Evolutionary conservation across 2,113 vertebrate genomes (phyloP), one percentile per base, ranked within the genome.

Genomic region (Peromyscus californicus): DNA sequence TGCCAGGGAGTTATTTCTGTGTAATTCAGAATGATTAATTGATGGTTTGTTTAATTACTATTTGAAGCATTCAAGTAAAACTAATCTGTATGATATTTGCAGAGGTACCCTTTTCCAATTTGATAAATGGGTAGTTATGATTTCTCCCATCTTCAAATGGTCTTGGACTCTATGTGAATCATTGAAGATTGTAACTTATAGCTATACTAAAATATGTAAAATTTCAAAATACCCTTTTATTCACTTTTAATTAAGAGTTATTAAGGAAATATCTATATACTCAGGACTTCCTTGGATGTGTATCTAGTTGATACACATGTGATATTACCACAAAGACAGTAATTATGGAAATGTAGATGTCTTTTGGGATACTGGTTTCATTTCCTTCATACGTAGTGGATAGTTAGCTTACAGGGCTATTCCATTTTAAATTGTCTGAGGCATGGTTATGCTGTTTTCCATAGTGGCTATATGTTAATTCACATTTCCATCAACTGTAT

Each of bases 21-120:
- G 36, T 85, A 90, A 85, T 95, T 96, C 29, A 94, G 84, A 92
- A 94, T 94, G 61, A 94, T 92, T 97, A 94, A 93, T 93, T 33
- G 76, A 80, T 91, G 39, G 54, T 84, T 97, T 86, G 24, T n/a
- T 90, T 92, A 97, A 91, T 95, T 90, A 95, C 90, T 94, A 59
- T 97, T 75, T 75, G 57, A 96, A 57, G 57, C 80, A 93, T 94
- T 48, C 89, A 93, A 91, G 54, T 69, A 91, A 97, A 95, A 84
- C 61, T 92, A 91, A 97, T 94, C 80, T 84, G 63, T 74, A 85
- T 93, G 61, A 26, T 92, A 95, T 97, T 96, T 97, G 89, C 61
- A 97, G 67, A 83, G 39, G 83, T 36, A 90, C 91, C 51, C 61
- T 95, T 96, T 91, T 59, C 42, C 79, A n/a, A 80, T 92, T 93